Base-by-base conservation (phyloP, 2,113 vertebrate species). In the Engraulis encrasicolus region DNA sequence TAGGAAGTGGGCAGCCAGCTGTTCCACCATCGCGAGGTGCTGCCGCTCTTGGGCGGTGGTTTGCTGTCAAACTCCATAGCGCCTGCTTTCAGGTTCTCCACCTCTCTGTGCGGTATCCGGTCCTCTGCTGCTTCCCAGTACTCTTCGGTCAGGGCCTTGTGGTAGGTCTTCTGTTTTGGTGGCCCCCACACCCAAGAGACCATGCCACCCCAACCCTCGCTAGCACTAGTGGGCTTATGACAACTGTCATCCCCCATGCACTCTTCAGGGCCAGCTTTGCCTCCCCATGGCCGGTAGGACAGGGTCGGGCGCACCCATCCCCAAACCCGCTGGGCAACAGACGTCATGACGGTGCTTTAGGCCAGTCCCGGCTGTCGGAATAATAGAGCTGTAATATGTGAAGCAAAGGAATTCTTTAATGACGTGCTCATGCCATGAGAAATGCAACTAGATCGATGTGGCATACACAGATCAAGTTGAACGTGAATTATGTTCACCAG, bases 111-210 rank as follows among this genome's bases (percentile, higher is more conserved):
- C 34, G 91, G 91, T 9, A 92, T 14, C 58, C 88, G 92, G 66
- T 94, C 92, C 79, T 93, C 85, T 37, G 82, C 89, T 0, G 93
- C 93, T 78, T 95, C 94, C 94, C 94, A 95, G 87, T 61, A 95
- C 84, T 94, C 91, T 37, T 95, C 94, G 1, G 20, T 81, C 0
- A 83, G 38, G 31, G 79, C 77, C 15, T 82, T 81, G 45, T 88
- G 86, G 78, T 93, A 91, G 49, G 37, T 84, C 6, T 82, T 82
- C 6, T 23, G 40, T 45, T 86, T 91, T 89, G 86, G 82, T 0
- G 89, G 85, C 11, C 87, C 88, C 93, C 92, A 95, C 54, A 94
- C 80, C 94, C 92, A 95, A 6, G 91, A 86, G 0, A 83, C 85
- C 82, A 94, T 87, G 1, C 90, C 89, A 37, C 74, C 81, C 27